phyloP scores from a whole-genome alignment of 1,140 invertebrate genomes.

The Coboldia fuscipes region DNA sequence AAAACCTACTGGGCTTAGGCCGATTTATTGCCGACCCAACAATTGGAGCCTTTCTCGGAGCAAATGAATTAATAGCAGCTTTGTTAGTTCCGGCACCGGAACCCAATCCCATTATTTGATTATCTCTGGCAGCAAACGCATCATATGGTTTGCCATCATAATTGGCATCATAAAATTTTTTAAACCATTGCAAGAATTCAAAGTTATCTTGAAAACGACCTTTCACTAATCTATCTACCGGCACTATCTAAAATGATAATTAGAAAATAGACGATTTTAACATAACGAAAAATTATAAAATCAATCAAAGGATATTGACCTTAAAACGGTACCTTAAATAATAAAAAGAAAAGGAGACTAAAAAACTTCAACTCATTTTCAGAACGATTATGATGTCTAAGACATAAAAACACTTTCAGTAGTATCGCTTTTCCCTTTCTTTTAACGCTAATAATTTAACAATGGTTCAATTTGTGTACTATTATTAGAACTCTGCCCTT shows the following conservation, averaged over 20 bases:
- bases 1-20: conserved; percentile 30
- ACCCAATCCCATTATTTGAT: conserved; percentile 53
- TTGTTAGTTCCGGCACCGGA: conserved; percentile 26
- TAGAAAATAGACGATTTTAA: conserved; percentile 11
- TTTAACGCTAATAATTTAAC: too few species aligned
- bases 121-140: conserved; percentile 61
- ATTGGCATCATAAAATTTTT: conserved; percentile 98
- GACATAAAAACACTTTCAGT: conserved; percentile 24
- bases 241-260: conserved; percentile 52
- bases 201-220: conserved; percentile 96
- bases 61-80: conserved; percentile 18
- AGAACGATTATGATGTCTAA: too few species aligned
- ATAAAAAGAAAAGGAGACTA: conserved; percentile 19
- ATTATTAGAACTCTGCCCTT: too few species aligned
- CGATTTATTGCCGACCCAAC: conserved; percentile 26
- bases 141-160: conserved; percentile 85
- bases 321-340: conserved; percentile 20
- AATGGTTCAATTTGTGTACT: too few species aligned
- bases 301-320: too few species aligned
- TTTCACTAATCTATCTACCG: conserved; percentile 78
- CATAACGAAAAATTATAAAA: conserved; percentile 6
- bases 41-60: conserved; percentile 22
- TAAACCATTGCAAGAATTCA: conserved; percentile 99
- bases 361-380: too few species aligned
- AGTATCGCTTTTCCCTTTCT: too few species aligned